phyloP scores from a whole-genome alignment of 2,113 vertebrate genomes.

The Dromas ardeola region DNA sequence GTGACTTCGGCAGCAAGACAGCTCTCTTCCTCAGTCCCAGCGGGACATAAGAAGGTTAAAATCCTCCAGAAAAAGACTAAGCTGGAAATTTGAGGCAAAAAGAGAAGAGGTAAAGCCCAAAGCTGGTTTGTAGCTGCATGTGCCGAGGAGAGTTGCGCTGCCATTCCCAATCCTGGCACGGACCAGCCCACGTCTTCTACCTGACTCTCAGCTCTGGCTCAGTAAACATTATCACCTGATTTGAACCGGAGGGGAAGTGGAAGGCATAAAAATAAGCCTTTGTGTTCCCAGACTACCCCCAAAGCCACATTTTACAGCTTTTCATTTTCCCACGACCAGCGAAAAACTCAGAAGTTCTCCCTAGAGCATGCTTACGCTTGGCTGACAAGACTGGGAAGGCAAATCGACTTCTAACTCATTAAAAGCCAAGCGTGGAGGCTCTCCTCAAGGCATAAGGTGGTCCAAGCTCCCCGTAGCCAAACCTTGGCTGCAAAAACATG shows the following conservation, averaged over 20 bases:
- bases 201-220: neutral
- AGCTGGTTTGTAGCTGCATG: neutral
- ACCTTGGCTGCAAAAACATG: accelerated
- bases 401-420: accelerated
- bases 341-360: neutral
- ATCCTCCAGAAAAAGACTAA: neutral
- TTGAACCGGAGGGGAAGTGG: neutral
- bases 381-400: neutral
- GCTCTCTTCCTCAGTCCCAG: neutral
- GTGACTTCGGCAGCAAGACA: neutral
- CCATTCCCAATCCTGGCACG: neutral
- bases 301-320: neutral
- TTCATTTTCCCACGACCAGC: neutral
- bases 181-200: neutral
- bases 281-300: neutral
- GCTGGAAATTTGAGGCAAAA: neutral
- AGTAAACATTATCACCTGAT: neutral
- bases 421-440: accelerated
- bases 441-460: neutral
- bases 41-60: neutral
- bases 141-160: neutral
- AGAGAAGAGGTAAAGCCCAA: neutral
- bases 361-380: neutral
- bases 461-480: neutral
- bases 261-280: neutral